phyloP scores from a whole-genome alignment of 2,888 invertebrate species.

The Nomada hirtipes region DNA sequence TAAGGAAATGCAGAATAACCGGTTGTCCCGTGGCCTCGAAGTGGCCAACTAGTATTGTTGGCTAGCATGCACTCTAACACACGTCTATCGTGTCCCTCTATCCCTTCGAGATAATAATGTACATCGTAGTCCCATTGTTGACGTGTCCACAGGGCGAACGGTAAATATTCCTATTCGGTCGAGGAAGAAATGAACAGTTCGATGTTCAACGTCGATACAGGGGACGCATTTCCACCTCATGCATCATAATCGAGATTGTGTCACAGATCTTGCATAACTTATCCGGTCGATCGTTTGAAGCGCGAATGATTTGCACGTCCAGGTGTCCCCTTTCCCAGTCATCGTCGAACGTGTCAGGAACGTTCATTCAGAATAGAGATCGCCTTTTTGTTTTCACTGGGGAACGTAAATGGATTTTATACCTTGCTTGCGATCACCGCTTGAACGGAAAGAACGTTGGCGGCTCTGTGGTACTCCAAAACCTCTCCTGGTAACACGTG shows the following conservation, averaged over 20 bases:
- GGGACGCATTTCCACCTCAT: constrained; percentile 9
- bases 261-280: constrained; percentile 50
- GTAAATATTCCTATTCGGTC: constrained; percentile 42
- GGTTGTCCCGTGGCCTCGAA: constrained; percentile 79
- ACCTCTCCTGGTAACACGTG: constrained; percentile 96
- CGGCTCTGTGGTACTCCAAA: constrained; percentile 94
- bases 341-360: neutral
- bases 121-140: constrained; percentile 38
- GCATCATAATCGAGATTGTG: constrained; percentile 46
- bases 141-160: constrained; percentile 28
- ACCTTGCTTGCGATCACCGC: constrained; percentile 95
- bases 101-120: constrained; percentile 42
- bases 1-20: constrained; percentile 81
- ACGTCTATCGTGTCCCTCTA: constrained; percentile 33
- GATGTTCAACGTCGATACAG: constrained; percentile 5
- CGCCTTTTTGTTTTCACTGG: neutral
- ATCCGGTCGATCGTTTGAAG: constrained; percentile 39
- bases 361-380: constrained; percentile 9
- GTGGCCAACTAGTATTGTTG: constrained; percentile 66
- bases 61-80: constrained; percentile 36
- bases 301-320: constrained; percentile 25
- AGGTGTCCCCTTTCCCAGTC: constrained; percentile 25
- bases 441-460: constrained; percentile 95
- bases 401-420: constrained; percentile 60
- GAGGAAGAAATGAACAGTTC: constrained; percentile 2